Conservation (phyloP, 2,113 vertebrate species). For the Chamaea fasciata region DNA sequence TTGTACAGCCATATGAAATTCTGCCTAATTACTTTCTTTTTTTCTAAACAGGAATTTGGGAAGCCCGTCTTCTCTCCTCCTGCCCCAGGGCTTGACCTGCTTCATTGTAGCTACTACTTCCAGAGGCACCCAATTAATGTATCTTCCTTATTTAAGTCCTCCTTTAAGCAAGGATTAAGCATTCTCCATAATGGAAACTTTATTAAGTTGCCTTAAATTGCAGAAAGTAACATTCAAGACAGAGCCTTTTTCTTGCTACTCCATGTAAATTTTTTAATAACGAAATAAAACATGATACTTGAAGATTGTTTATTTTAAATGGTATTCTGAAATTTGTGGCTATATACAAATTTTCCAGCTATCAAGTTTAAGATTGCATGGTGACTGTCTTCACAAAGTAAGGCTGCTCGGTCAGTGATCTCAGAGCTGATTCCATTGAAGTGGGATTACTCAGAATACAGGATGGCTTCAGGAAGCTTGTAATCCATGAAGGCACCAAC, state of each 20-base stretch:
- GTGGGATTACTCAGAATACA: background rate
- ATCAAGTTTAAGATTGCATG: background rate
- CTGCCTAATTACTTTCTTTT: background rate
- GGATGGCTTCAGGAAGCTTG: background rate
- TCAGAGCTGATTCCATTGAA: background rate
- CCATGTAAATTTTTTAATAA: background rate
- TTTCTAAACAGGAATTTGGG: background rate
- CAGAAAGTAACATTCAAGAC: background rate
- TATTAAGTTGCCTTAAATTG: background rate
- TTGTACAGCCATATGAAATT: background rate
- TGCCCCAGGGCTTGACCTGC: background rate
- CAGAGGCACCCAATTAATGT: fast-evolving
- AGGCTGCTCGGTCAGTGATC: background rate
- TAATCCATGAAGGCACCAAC: background rate
- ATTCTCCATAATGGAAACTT: background rate
- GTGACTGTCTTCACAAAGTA: background rate
- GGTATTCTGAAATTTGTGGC: background rate
- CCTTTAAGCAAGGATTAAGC: background rate
- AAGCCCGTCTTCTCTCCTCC: background rate
- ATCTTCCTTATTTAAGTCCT: background rate
- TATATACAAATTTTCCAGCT: background rate
- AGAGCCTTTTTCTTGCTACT: background rate
- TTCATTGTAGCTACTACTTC: background rate
- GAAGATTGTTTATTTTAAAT: conserved; percentile 38
- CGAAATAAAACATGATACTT: background rate